A percentile compares a stretch with the other conserved stretches of the same genome.
These are phyloP conservation scores for Malachius bipustulatus DNA, from an alignment of 2,888 invertebrate species.

Conservation along the genomic window DNA sequence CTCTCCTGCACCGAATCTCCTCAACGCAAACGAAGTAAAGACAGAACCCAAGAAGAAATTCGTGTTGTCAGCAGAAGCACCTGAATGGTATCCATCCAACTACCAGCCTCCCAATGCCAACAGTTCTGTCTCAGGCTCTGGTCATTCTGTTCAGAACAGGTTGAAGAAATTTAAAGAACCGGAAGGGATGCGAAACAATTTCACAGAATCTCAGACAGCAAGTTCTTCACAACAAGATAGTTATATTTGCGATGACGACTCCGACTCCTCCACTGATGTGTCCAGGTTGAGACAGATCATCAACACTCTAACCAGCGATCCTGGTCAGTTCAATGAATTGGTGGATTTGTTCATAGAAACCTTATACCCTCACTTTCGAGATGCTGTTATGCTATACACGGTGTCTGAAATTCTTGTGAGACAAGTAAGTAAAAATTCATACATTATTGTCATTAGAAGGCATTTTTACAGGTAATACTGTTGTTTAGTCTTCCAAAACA, in stretches of 20 bases:
- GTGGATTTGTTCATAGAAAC: conserved; percentile 58
- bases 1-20: no score
- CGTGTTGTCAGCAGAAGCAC: conserved; percentile 44
- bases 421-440: no score
- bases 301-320: conserved; percentile 63
- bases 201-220: conserved; percentile 6
- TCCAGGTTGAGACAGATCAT: conserved; percentile 57
- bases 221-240: conserved; percentile 10
- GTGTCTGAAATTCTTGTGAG: conserved; percentile 57
- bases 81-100: conserved; percentile 49
- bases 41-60: no score
- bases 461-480: no score
- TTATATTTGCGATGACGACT: conserved; percentile 22
- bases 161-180: conserved; percentile 20
- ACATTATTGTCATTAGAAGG: no score
- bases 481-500: no score
- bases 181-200: conserved; percentile 7
- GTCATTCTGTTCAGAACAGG: conserved; percentile 24
- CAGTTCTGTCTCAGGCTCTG: conserved; percentile 14
- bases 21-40: no score
- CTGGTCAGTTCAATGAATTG: conserved; percentile 63
- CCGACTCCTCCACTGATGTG: conserved; percentile 34
- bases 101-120: conserved; percentile 24
- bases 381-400: conserved; percentile 47
- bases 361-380: conserved; percentile 52